Percentiles rank a stretch among this genome's conserved stretches.
These are phyloP conservation scores for Papilio dardanus DNA, from an alignment of 1,140 invertebrate species.

Conservation along the genomic window DNA sequence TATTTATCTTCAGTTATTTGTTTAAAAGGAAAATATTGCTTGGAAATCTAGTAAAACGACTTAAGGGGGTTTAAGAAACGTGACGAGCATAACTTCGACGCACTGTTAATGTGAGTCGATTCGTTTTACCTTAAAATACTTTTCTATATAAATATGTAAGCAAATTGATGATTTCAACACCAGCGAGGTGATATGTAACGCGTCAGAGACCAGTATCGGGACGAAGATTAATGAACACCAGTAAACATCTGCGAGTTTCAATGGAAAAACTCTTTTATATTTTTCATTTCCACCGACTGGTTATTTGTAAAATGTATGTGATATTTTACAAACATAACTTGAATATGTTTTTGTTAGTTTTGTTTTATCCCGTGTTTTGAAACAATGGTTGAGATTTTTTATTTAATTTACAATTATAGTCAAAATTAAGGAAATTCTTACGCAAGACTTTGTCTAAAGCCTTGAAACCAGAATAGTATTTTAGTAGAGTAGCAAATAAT, in stretches of 20 bases:
- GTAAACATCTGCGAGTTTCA: constrained; percentile 16
- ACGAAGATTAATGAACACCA: constrained; percentile 6
- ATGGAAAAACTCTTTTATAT: constrained; percentile 1
- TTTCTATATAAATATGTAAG: not conserved
- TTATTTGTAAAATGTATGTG: not conserved
- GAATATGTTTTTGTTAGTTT: not conserved
- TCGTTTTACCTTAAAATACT: not conserved
- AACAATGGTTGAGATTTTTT: no score
- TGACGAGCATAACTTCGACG: not conserved
- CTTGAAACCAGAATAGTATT: no score
- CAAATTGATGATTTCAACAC: constrained; percentile 5
- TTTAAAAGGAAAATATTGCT: no score
- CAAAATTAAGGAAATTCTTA: no score
- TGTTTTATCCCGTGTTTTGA: no score
- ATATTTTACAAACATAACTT: not conserved
- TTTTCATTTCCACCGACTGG: constrained; percentile 16
- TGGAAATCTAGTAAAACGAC: no score
- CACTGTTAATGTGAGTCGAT: not conserved
- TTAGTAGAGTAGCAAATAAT: no score
- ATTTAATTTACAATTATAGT: no score
- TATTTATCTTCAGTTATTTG: no score
- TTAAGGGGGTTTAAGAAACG: no score
- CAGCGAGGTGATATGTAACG: constrained; percentile 15
- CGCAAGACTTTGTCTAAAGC: no score
- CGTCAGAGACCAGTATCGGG: constrained; percentile 16